A percentile compares a stretch with the other conserved stretches of the same genome.
phyloP scores from a whole-genome alignment of 2,888 invertebrate genomes.

The Protodeltote pygarga region DNA sequence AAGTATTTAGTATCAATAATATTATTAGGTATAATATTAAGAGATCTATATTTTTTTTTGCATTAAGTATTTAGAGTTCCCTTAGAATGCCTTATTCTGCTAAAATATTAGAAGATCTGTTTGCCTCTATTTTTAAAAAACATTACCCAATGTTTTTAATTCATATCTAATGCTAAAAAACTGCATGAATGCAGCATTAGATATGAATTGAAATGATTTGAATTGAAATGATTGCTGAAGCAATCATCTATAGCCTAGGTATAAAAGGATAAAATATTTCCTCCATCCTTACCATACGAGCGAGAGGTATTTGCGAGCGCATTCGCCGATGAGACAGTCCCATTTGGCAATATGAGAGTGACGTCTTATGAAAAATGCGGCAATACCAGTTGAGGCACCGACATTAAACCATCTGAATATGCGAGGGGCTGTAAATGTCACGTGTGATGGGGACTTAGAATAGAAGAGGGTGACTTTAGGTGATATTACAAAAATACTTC shows the following conservation, averaged over 20 bases:
- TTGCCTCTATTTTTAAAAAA: no score
- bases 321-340: conserved; percentile 52
- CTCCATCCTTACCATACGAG: conserved; percentile 13
- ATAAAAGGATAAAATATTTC: conserved; percentile 3
- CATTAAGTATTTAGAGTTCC: no score
- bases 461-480: conserved; percentile 66
- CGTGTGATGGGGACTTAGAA: conserved; percentile 62
- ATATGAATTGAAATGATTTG: no score
- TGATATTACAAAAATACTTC: conserved; percentile 60
- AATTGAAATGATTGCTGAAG: not conserved
- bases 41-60: not conserved
- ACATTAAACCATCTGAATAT: conserved; percentile 80
- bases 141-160: no score
- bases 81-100: no score
- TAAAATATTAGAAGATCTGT: not conserved
- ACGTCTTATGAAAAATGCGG: conserved; percentile 77
- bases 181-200: not conserved
- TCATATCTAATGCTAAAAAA: not conserved
- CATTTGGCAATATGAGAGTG: conserved; percentile 61
- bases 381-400: conserved; percentile 61
- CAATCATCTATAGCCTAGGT: not conserved
- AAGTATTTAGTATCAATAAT: no score
- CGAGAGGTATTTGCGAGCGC: conserved; percentile 39
- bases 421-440: conserved; percentile 75
- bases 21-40: no score